Evolutionary conservation across 2,797 vertebrate genomes (phyloP).

Genomic region (Holocentrus rufus): DNA sequence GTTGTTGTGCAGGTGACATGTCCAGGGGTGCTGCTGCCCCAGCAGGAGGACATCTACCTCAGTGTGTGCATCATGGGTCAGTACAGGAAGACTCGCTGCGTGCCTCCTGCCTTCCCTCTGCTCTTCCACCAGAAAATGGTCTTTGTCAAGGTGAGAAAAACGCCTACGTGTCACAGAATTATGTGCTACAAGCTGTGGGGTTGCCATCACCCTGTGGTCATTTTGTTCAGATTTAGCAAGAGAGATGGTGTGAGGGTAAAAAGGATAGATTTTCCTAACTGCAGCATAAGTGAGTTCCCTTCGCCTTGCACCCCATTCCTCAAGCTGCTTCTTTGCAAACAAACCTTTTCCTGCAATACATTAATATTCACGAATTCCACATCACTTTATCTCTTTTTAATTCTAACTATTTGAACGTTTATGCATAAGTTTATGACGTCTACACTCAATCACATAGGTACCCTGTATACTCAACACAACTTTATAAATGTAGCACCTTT

Average conservation of each 20-base stretch:
- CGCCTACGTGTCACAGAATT: slow-evolving; percentile 1
- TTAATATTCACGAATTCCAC: not conserved
- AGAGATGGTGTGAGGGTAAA: not conserved
- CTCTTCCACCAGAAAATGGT: slow-evolving; percentile 87
- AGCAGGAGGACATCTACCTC: slow-evolving; percentile 87
- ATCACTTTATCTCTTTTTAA: not conserved
- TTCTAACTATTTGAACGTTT: not conserved
- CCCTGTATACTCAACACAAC: no score
- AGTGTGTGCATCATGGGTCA: slow-evolving; percentile 90
- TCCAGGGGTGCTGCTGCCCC: slow-evolving; percentile 85
- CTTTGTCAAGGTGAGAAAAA: slow-evolving; percentile 89
- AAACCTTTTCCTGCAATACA: not conserved
- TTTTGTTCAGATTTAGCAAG: not conserved
- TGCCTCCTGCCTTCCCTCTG: slow-evolving; percentile 89
- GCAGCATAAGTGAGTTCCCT: not conserved
- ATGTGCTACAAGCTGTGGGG: not conserved
- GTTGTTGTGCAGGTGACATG: slow-evolving; percentile 86
- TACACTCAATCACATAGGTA: not conserved
- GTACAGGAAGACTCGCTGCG: slow-evolving; percentile 85
- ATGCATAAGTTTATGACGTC: not conserved
- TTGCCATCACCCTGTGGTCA: not conserved
- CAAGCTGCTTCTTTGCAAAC: not conserved
- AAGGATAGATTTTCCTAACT: not conserved
- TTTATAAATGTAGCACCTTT: no score
- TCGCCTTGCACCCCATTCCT: not conserved